phyloP scores from a whole-genome alignment of 2,888 invertebrate genomes.

The Eilema griseolum region DNA sequence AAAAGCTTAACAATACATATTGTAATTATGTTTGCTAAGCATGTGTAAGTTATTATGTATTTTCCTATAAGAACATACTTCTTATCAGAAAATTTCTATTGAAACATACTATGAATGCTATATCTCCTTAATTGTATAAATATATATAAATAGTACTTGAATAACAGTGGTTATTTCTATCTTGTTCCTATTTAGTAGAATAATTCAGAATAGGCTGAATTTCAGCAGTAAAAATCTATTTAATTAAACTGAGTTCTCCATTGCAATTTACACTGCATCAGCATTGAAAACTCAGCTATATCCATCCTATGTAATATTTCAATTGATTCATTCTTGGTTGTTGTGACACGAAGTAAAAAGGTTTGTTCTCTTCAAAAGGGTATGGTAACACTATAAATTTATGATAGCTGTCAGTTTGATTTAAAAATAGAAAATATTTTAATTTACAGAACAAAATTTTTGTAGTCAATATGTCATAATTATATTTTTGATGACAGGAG shows the following conservation, averaged over 20 bases:
- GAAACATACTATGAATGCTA: too few relatives aligned
- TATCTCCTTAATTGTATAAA: too few relatives aligned
- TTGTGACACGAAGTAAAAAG: background rate
- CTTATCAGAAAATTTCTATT: too few relatives aligned
- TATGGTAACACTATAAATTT: constrained; percentile 39
- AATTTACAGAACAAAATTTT: constrained; percentile 71
- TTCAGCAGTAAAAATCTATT: background rate
- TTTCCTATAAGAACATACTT: background rate
- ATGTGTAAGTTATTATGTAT: background rate
- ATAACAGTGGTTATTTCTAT: background rate
- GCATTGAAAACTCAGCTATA: background rate
- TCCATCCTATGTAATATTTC: background rate
- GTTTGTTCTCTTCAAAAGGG: background rate
- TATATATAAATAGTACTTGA: too few relatives aligned
- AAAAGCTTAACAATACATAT: background rate
- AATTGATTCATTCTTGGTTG: background rate
- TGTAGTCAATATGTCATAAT: constrained; percentile 76
- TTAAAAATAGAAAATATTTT: constrained; percentile 71
- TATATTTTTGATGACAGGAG: constrained; percentile 79
- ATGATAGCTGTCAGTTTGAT: constrained; percentile 50
- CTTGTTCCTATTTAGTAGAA: background rate
- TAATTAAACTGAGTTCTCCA: background rate
- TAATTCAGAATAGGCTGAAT: background rate
- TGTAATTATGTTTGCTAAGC: background rate
- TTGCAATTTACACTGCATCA: background rate